phyloP scores from a whole-genome alignment of 2,888 invertebrate genomes.

The Entomobrya proxima region DNA sequence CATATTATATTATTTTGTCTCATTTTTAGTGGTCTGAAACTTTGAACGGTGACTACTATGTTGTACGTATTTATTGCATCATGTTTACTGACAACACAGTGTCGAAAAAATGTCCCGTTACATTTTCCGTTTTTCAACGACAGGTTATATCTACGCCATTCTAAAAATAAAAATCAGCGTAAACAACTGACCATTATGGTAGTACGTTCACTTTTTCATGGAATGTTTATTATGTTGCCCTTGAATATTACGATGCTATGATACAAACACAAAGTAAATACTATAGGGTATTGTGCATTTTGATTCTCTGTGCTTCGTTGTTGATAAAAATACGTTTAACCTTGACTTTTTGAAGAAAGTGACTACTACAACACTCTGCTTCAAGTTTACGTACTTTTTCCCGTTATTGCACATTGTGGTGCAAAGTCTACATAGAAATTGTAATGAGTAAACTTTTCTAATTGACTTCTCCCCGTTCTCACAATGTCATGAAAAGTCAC shows the following conservation, averaged over 20 bases:
- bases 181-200: background rate
- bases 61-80: background rate
- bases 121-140: background rate
- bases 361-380: too few relatives aligned
- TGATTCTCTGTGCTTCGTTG: background rate
- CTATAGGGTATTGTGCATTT: background rate
- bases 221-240: background rate
- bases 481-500: too few relatives aligned
- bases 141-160: background rate
- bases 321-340: constrained; percentile 37
- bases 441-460: background rate
- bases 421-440: too few relatives aligned
- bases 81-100: background rate
- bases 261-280: background rate
- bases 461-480: background rate
- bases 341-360: constrained; percentile 9
- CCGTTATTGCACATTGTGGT: too few relatives aligned
- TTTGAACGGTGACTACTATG: background rate
- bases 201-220: background rate
- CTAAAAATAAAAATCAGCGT: background rate
- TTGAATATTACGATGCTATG: background rate
- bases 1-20: background rate
- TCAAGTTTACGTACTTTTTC: too few relatives aligned
- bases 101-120: constrained; percentile 13
- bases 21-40: background rate